Base-by-base conservation (phyloP, 2,888 invertebrate genomes). In the Pammene fasciana region DNA sequence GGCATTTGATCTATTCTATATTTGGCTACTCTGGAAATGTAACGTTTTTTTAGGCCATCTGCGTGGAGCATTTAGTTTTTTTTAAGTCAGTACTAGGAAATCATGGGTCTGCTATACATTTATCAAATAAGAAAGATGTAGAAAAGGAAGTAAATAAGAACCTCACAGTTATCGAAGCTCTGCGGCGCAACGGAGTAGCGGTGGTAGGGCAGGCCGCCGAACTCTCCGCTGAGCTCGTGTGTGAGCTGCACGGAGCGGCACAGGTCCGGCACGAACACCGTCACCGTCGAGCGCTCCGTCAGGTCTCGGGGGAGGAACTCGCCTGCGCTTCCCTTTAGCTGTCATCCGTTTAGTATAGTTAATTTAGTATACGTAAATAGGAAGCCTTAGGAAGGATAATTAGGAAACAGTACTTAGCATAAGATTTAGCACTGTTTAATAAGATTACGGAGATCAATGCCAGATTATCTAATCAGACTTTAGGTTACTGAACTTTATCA, bases 291-390 rank as follows among this genome's bases (percentile, higher is more conserved):
- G 0, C 94, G 90, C 72, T 94, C 94, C 0, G 89, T 91, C 72
- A 95, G 86, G 76, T 94, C 91, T 0, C 95, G 95, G 0, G 96
- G 95, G 83, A 96, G 95, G 80, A 97, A 95, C 89, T 97, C 97
- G 0, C 97, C 97, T 0, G 95, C 95, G 18, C 97, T 96, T 34
- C 97, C 97, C 68, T 92, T 88, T 0, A 97, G 90, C 78, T 93
- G 80, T 0, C 75, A 74, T 8, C 41, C 38, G 6, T 38, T 9
- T 38, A 38, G 38, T 38, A 1, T 38, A 1, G 8, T 38, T 38
- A 38, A 6, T 26, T 26, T 26, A 26, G 26, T 26, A n/a, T n/a
- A n/a, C n/a, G n/a, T n/a, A n/a, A n/a, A n/a, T n/a, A n/a, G n/a
- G n/a, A n/a, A 26, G 26, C 26, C 26, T 26, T 26, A 26, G 26